phyloP scores from a whole-genome alignment of 2,113 vertebrate genomes.

The Calypte anna region DNA sequence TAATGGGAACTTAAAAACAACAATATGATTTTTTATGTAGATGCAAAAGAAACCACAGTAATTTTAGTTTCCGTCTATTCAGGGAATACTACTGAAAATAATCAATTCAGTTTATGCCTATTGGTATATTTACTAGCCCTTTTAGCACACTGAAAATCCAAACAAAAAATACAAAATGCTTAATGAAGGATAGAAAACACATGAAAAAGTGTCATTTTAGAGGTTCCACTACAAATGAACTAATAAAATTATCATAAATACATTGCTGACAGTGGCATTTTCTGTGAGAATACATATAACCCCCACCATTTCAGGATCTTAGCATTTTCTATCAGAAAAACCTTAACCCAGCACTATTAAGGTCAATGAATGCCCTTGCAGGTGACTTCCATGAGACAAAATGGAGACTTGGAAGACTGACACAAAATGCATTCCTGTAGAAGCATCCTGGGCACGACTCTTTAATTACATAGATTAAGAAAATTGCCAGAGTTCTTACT shows the following conservation, averaged over 20 bases:
- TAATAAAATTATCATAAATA: background rate
- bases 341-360: background rate
- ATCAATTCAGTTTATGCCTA: background rate
- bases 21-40: background rate
- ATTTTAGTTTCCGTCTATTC: background rate
- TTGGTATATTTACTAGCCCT: background rate
- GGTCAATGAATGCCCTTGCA: background rate
- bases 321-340: background rate
- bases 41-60: background rate
- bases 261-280: background rate
- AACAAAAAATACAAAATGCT: background rate
- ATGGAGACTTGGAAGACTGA: background rate
- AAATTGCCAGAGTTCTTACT: background rate
- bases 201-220: background rate
- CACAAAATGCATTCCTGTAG: background rate
- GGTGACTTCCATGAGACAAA: background rate
- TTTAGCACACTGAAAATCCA: background rate
- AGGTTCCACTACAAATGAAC: background rate
- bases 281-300: background rate
- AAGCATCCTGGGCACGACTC: background rate
- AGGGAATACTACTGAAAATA: background rate
- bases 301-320: background rate
- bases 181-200: background rate
- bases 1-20: background rate
- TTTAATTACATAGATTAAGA: background rate